Evolutionary conservation across 2,888 invertebrate species (phyloP).

Genomic region (Epinotia nisella): DNA sequence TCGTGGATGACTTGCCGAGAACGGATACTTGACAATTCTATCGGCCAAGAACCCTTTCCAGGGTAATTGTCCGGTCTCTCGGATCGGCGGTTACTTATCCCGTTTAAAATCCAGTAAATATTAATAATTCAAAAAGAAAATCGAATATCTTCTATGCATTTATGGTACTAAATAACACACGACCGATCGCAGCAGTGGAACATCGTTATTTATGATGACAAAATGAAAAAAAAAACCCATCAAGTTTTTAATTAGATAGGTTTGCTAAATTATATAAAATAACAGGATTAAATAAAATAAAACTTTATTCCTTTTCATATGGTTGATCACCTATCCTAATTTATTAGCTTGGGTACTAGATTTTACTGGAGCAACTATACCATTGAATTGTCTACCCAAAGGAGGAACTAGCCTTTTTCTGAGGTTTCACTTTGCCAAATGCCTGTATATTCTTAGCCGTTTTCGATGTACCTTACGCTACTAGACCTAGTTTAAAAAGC

Average conservation of each 20-base stretch:
- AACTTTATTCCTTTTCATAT: too few relatives aligned
- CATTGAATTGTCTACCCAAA: too few relatives aligned
- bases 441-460: background rate
- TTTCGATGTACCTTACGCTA: background rate
- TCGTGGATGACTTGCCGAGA: slow-evolving; percentile 74
- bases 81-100: slow-evolving; percentile 10
- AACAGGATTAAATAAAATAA: too few relatives aligned
- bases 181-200: too few relatives aligned
- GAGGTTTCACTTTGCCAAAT: background rate
- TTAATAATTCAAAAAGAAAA: background rate
- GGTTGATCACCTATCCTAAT: too few relatives aligned
- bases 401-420: background rate
- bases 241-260: too few relatives aligned
- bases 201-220: too few relatives aligned
- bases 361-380: too few relatives aligned
- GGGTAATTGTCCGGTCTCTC: slow-evolving; percentile 36
- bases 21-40: slow-evolving; percentile 62
- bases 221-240: too few relatives aligned
- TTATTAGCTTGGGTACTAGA: too few relatives aligned
- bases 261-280: too few relatives aligned
- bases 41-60: slow-evolving; percentile 34
- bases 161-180: background rate
- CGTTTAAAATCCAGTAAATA: background rate
- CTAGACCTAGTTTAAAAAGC: too few relatives aligned
- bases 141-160: background rate